phyloP scores from a whole-genome alignment of 2,797 vertebrate species.

The Lepilemur septentrionalis region DNA sequence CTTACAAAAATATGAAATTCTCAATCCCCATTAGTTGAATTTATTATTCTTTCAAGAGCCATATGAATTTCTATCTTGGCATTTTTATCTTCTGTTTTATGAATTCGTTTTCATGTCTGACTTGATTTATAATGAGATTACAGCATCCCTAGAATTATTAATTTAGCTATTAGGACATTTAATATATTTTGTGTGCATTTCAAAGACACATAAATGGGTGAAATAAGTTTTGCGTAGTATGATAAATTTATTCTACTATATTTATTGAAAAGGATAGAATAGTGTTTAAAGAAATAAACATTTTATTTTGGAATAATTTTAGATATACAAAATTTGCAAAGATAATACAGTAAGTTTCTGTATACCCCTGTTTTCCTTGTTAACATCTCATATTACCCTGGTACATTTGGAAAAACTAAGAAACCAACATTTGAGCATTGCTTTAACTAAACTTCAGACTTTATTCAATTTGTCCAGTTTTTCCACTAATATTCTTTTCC shows the following conservation, averaged over 20 bases:
- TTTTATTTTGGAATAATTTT: background rate
- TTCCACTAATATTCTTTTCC: background rate
- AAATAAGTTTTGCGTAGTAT: background rate
- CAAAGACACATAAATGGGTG: background rate
- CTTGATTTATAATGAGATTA: background rate
- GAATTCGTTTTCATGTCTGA: background rate
- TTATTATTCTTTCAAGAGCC: conserved; percentile 17
- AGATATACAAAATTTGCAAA: background rate
- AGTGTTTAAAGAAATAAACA: background rate
- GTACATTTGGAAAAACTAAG: background rate
- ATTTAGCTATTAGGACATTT: background rate
- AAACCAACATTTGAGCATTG: background rate
- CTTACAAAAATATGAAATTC: background rate
- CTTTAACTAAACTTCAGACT: background rate
- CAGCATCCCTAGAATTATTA: background rate
- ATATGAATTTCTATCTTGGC: background rate
- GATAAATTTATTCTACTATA: background rate
- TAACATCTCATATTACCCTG: background rate
- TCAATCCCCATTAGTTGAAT: background rate
- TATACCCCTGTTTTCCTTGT: background rate
- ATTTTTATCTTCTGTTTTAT: background rate
- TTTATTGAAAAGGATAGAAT: background rate
- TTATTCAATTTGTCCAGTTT: background rate
- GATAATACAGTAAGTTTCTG: background rate
- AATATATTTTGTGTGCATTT: background rate